Percentiles rank a stretch among this genome's conserved stretches.
Conservation (phyloP, 1,140 invertebrate genomes). For the Trichonephila inaurata region DNA sequence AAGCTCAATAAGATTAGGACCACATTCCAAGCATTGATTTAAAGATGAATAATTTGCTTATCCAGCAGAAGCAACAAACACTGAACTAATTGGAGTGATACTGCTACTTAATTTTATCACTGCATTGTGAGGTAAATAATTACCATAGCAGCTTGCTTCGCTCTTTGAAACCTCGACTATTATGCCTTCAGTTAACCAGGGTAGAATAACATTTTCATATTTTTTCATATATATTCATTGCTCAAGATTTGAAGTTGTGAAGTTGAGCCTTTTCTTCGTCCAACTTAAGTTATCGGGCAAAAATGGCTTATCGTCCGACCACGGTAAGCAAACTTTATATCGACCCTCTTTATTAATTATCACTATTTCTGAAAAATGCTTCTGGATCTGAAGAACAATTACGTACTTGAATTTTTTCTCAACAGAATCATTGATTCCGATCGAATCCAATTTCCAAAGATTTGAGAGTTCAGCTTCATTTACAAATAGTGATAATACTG, state of each 20-base stretch:
- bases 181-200: slow-evolving; percentile 1
- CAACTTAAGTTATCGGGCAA: background rate
- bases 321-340: background rate
- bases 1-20: slow-evolving; percentile 79
- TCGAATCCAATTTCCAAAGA: too few species aligned
- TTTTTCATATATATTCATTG: background rate
- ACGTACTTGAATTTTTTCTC: too few species aligned
- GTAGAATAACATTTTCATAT: slow-evolving; percentile 2
- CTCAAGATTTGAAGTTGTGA: slow-evolving; percentile 3
- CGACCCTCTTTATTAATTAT: too few species aligned
- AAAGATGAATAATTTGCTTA: background rate
- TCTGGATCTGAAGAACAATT: background rate
- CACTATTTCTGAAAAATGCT: background rate
- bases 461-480: too few species aligned
- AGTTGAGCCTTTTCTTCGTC: too few species aligned
- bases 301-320: background rate
- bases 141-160: background rate
- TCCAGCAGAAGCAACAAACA: too few species aligned
- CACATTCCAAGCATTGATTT: background rate
- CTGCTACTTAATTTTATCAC: slow-evolving; percentile 6
- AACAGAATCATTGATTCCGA: too few species aligned
- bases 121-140: slow-evolving; percentile 24
- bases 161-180: background rate
- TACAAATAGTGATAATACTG: too few species aligned
- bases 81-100: background rate